Evolutionary conservation across 1,140 invertebrate species (phyloP).

Genomic region (Lethrus apterus): DNA sequence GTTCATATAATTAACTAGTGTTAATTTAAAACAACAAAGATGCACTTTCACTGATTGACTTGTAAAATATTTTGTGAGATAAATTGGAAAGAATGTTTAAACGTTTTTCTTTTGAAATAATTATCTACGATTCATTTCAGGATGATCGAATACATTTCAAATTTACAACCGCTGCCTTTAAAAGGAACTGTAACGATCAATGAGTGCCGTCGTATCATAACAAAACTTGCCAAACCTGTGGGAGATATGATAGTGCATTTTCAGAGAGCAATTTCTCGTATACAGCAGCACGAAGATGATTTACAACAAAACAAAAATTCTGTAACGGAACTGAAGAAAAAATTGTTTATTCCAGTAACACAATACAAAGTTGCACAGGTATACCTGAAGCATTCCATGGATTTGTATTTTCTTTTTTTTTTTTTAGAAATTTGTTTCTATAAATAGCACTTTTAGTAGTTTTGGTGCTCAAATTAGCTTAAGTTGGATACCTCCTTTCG

Average conservation of each 20-base stretch:
- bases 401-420: background rate
- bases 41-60: no score
- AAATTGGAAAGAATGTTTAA: no score
- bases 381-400: background rate
- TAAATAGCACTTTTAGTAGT: no score
- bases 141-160: conserved; percentile 1
- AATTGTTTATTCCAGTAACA: conserved; percentile 1
- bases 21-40: no score
- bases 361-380: conserved; percentile 1
- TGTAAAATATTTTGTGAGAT: no score
- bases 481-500: no score
- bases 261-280: background rate
- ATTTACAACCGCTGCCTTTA: background rate
- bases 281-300: conserved; percentile 4
- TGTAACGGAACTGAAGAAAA: background rate
- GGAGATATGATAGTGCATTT: background rate
- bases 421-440: background rate
- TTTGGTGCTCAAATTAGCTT: no score
- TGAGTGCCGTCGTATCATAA: conserved; percentile 6
- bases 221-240: conserved; percentile 2
- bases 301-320: background rate
- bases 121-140: no score
- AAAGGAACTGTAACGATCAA: conserved; percentile 4
- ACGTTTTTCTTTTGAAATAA: no score
- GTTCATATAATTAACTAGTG: no score